These are phyloP conservation scores for Thunnus thynnus DNA, from an alignment of 2,113 vertebrate genomes.

Conservation along the genomic window DNA sequence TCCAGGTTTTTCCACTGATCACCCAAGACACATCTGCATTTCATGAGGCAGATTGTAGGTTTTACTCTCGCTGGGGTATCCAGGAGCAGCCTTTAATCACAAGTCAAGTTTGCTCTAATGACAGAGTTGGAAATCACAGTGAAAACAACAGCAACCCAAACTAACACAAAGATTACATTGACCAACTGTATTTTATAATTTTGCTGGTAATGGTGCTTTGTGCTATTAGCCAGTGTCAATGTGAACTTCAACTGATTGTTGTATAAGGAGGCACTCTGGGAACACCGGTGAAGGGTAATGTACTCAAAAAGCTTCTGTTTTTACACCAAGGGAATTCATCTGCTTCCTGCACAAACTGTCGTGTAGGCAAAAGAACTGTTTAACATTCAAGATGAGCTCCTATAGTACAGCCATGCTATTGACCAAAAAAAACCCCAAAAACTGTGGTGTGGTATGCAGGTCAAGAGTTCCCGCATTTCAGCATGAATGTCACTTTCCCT, in stretches of 20 bases:
- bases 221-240: conserved; percentile 15
- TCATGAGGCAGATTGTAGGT: conserved; percentile 49
- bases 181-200: conserved; percentile 37
- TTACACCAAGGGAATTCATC: conserved; percentile 15
- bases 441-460: background rate
- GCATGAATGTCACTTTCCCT: conserved; percentile 5
- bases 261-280: background rate
- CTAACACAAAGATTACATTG: conserved; percentile 35
- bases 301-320: conserved; percentile 24
- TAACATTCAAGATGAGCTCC: conserved; percentile 30
- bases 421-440: background rate
- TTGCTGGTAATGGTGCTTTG: conserved; percentile 11
- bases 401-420: conserved; percentile 3
- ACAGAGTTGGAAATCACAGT: conserved; percentile 35
- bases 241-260: conserved; percentile 14
- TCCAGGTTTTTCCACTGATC: conserved; percentile 41
- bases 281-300: conserved; percentile 14
- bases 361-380: conserved; percentile 13
- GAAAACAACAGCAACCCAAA: conserved; percentile 49
- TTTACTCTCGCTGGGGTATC: conserved; percentile 44
- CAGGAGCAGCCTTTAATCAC: conserved; percentile 58
- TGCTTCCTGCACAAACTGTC: background rate
- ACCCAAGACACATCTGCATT: conserved; percentile 59
- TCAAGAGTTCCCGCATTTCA: conserved; percentile 38
- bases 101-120: conserved; percentile 43